Percentiles rank a stretch among this genome's conserved stretches.
These are phyloP conservation scores for Zosterops hypoxanthus DNA, from an alignment of 2,113 vertebrate species.

Conservation along the genomic window DNA sequence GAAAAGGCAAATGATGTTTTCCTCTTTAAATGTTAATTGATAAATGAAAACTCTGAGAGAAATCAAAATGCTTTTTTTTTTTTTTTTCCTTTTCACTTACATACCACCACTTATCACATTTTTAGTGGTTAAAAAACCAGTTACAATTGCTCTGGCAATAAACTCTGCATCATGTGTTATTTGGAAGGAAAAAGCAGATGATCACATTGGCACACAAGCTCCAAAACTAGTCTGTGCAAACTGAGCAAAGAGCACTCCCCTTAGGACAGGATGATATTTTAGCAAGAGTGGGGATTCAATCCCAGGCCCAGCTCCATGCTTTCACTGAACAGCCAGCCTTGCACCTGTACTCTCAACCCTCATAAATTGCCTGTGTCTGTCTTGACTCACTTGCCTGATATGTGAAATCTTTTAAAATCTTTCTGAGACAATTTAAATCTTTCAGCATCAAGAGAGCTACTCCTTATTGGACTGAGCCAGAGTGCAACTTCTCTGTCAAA, in stretches of 20 bases:
- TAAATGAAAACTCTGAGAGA: background rate
- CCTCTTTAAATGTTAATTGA: background rate
- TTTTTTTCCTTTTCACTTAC: background rate
- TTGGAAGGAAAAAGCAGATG: background rate
- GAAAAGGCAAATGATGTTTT: background rate
- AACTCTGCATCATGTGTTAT: background rate
- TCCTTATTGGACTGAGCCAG: conserved; percentile 62
- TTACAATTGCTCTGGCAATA: background rate
- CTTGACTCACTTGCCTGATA: background rate
- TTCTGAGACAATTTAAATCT: conserved; percentile 66
- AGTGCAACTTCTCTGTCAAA: conserved; percentile 78
- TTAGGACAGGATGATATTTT: background rate
- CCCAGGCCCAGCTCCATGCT: background rate
- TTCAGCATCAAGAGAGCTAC: conserved; percentile 68
- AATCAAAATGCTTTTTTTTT: background rate
- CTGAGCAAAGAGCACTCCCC: background rate
- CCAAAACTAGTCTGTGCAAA: background rate
- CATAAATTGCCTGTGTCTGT: background rate
- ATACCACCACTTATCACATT: background rate
- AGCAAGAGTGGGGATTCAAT: background rate
- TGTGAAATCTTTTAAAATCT: background rate
- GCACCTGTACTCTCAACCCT: background rate
- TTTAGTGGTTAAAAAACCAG: background rate
- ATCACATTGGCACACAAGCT: background rate
- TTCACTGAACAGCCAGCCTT: background rate